These are phyloP conservation scores for Lycocorax pyrrhopterus DNA, from an alignment of 2,113 vertebrate genomes.

Conservation along the genomic window DNA sequence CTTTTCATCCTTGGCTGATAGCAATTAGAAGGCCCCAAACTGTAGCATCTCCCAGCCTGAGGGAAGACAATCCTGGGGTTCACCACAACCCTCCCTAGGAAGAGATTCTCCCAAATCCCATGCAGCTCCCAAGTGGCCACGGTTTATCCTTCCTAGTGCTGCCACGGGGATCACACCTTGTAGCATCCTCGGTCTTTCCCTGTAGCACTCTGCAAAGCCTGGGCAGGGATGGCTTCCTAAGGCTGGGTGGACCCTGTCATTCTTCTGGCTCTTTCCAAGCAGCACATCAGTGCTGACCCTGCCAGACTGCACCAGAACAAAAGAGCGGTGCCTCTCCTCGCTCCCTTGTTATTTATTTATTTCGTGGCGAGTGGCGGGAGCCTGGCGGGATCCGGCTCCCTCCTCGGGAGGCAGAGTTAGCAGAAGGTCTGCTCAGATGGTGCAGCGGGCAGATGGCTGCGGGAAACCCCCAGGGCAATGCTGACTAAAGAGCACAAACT, in stretches of 20 bases:
- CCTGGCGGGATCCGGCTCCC: not conserved
- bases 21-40: not conserved
- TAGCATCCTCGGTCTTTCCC: not conserved
- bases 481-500: constrained; percentile 34
- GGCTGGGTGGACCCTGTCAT: not conserved
- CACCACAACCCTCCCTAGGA: not conserved
- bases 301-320: not conserved
- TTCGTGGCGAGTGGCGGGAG: not conserved
- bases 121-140: not conserved
- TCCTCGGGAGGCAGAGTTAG: not conserved
- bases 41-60: not conserved
- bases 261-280: not conserved
- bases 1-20: not conserved
- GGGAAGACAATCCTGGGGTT: not conserved
- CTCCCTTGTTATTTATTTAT: not conserved
- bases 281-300: not conserved
- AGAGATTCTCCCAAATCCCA: not conserved
- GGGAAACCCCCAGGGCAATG: constrained; percentile 24
- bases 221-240: not conserved
- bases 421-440: constrained; percentile 60
- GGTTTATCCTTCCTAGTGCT: not conserved
- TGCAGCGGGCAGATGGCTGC: constrained; percentile 37
- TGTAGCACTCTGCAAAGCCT: not conserved
- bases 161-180: not conserved
- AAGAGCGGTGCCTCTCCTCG: accelerated